Evolutionary conservation across 1,140 invertebrate genomes (phyloP), one percentile per base, ranked within the genome.

Genomic region (Phymorhynchus buccinoides): DNA sequence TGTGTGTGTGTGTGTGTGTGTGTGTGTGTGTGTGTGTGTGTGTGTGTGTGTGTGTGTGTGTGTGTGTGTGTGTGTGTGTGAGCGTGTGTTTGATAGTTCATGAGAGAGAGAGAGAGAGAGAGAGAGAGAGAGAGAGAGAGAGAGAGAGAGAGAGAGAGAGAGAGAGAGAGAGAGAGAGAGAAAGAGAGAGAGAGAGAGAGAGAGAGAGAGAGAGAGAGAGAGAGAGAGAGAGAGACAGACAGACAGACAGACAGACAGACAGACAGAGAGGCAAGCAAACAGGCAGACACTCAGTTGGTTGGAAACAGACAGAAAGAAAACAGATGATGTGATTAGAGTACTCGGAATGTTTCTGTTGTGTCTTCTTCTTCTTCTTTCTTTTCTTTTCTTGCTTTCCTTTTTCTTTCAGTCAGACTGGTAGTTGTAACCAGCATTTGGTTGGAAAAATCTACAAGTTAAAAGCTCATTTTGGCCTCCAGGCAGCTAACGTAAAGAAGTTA

Each of bases 171-270:
- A 73, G 12, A 3, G 35, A 39, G n/a, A n/a, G n/a, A 75, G 35
- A 22, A 37, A 85, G 30, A 52, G 77, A 80, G 41, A 41, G 18
- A 80, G 77, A 27, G 14, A 41, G 77, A 52, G 71, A 80, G 44
- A 79, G 75, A 79, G 83, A 84, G 75, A 79, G 83, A 78, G 83
- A 62, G 37, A 62, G 44, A 62, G 18, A 62, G 48, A 83, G 42
- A 73, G 71, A 79, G 32, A 73, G 37, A 42, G 41, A 39, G 52
- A 83, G 52, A 62, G 78, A 83, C 30, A 82, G 44, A 81, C 18
- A 66, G 27, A 81, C 18, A 71, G 27, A 71, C 14, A 80, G 52
- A 85, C n/a, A 80, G n/a, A 85, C 35, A 81, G 44, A 52, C 7
- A 81, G 22, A 37, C 52, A 84, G 22, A 62, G 52, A 52, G 27